Percentiles rank a stretch among this genome's conserved stretches.
These are phyloP conservation scores for Spodoptera picta DNA, from an alignment of 2,888 invertebrate species.

Conservation along the genomic window DNA sequence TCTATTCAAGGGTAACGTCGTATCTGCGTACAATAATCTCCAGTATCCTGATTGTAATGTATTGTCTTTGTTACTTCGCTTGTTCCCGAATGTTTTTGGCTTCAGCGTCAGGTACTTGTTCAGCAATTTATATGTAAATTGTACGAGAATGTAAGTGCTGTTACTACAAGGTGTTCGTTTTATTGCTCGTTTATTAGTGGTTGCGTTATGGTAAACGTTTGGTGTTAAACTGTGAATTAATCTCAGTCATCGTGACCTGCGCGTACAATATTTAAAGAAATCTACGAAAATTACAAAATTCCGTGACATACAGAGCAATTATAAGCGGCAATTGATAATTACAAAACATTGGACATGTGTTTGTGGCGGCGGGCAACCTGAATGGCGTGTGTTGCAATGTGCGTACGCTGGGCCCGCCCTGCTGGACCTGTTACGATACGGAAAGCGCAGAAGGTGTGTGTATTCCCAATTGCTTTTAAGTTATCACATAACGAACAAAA, in stretches of 20 bases:
- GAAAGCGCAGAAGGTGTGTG: conserved; percentile 21
- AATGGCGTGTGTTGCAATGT: conserved; percentile 35
- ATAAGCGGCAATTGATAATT: conserved; percentile 31
- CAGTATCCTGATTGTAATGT: conserved; percentile 47
- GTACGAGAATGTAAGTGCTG: conserved; percentile 17
- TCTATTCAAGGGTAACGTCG: conserved; percentile 51
- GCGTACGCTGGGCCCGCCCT: conserved; percentile 25
- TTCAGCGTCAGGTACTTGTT: conserved; percentile 24
- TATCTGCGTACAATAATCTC: conserved; percentile 28
- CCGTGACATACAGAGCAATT: conserved; percentile 33
- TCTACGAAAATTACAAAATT: conserved; percentile 13
- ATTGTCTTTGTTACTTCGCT: conserved; percentile 36
- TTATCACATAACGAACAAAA: too few relatives aligned
- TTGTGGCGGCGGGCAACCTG: conserved; percentile 17
- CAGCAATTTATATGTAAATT: conserved; percentile 42
- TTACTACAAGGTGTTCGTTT: conserved; percentile 40
- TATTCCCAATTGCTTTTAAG: too few relatives aligned
- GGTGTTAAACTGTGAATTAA: conserved; percentile 8
- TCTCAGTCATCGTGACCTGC: conserved; percentile 7
- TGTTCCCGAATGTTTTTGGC: conserved; percentile 39
- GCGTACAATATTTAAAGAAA: conserved; percentile 20
- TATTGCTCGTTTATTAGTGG: conserved; percentile 34
- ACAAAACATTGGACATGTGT: conserved; percentile 20
- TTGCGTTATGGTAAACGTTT: conserved; percentile 18
- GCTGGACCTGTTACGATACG: neutral